Percentiles rank a stretch among this genome's conserved stretches.
phyloP scores from a whole-genome alignment of 2,113 vertebrate genomes.

The Acinonyx jubatus region DNA sequence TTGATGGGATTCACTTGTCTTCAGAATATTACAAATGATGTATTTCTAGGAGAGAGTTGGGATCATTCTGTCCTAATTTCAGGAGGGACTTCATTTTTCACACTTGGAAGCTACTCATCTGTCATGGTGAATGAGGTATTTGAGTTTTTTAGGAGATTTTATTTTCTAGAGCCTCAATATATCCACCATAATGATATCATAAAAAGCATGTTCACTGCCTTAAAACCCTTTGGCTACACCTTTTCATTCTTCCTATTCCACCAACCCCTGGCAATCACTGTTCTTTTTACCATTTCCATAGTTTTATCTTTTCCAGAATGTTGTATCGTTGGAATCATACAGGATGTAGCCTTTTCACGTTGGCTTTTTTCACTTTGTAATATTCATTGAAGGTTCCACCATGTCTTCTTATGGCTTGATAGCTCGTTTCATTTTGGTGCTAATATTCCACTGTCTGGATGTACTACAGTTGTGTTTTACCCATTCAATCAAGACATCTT shows the following conservation, averaged over 20 bases:
- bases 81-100: not conserved
- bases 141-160: not conserved
- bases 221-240: not conserved
- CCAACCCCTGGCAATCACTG: not conserved
- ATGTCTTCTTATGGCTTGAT: not conserved
- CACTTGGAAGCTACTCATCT: not conserved
- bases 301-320: not conserved
- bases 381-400: not conserved
- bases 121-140: not conserved
- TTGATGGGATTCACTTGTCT: not conserved
- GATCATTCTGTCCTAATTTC: not conserved
- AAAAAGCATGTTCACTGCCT: not conserved
- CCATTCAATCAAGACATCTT: not conserved
- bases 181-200: not conserved
- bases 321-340: not conserved
- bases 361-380: not conserved
- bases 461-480: not conserved
- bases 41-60: not conserved
- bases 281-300: not conserved
- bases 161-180: not conserved
- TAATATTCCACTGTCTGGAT: not conserved
- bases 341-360: not conserved
- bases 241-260: not conserved
- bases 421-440: not conserved
- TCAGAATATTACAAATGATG: not conserved